phyloP scores from a whole-genome alignment of 2,797 vertebrate genomes.

The Coreius guichenoti region DNA sequence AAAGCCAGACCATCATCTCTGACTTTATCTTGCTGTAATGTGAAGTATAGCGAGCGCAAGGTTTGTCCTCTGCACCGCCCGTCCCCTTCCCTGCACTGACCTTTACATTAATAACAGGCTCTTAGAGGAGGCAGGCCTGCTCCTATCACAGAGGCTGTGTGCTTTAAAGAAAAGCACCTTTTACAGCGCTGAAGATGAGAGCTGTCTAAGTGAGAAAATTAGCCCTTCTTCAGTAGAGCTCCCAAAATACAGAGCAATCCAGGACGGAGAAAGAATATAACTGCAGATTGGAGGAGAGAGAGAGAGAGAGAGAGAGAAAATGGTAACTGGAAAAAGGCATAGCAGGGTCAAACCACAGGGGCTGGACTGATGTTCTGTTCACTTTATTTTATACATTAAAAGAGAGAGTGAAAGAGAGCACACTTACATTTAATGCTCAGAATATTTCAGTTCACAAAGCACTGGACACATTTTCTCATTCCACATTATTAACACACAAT shows the following conservation, averaged over 20 bases:
- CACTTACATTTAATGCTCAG: not conserved
- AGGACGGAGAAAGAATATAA: constrained; percentile 47
- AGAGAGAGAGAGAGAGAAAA: not conserved
- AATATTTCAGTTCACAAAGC: not conserved
- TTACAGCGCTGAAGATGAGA: constrained; percentile 52
- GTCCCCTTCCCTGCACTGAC: constrained; percentile 71
- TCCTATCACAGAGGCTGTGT: constrained; percentile 59
- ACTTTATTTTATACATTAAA: constrained; percentile 24
- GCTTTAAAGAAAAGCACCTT: constrained; percentile 67
- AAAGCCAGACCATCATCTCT: constrained; percentile 63
- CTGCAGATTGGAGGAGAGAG: not conserved
- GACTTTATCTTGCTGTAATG: constrained; percentile 55
- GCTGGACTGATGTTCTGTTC: not conserved
- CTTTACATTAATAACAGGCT: constrained; percentile 79
- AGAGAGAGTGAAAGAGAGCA: not conserved
- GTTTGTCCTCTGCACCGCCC: constrained; percentile 66
- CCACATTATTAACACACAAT: not conserved
- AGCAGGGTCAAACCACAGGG: constrained; percentile 10
- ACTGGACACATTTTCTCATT: not conserved
- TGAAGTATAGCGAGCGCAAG: constrained; percentile 61
- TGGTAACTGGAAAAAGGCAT: not conserved
- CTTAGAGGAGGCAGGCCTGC: constrained; percentile 62
- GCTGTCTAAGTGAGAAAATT: constrained; percentile 60
- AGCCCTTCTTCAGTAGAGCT: constrained; percentile 58
- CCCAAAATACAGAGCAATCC: constrained; percentile 52